Evolutionary conservation across 2,797 vertebrate genomes (phyloP).

Genomic region (Melanotaenia maccullochi): DNA sequence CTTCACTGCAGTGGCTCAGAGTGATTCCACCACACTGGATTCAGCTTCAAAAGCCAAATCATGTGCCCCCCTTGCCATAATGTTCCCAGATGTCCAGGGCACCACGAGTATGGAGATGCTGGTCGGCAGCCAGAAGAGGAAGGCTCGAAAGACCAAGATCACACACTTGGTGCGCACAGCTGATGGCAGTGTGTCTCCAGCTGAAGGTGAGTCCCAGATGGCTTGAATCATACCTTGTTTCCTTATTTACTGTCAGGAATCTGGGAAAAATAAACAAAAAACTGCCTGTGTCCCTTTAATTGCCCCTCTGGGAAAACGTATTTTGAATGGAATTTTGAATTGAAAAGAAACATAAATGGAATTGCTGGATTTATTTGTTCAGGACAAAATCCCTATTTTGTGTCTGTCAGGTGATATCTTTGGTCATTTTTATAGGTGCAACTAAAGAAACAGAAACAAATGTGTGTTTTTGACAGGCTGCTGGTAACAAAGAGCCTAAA

Average conservation of each 20-base stretch:
- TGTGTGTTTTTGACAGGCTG: too few relatives aligned
- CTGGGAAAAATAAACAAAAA: too few relatives aligned
- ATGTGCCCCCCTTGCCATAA: slow-evolving; percentile 73
- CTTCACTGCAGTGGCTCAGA: slow-evolving; percentile 82
- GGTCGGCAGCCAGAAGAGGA: slow-evolving; percentile 98
- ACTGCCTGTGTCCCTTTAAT: too few relatives aligned
- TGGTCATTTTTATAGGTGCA: too few relatives aligned
- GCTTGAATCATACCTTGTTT: neutral
- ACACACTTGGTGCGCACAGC: slow-evolving; percentile 95
- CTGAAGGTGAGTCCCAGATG: slow-evolving; percentile 81
- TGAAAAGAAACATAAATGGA: neutral
- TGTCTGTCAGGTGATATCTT: too few relatives aligned
- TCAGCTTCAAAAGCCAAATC: slow-evolving; percentile 84
- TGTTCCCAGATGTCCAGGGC: slow-evolving; percentile 87
- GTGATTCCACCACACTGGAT: slow-evolving; percentile 83
- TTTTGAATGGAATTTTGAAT: too few relatives aligned
- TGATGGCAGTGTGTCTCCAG: slow-evolving; percentile 92
- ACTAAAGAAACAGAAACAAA: too few relatives aligned
- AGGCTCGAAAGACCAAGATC: slow-evolving; percentile 98
- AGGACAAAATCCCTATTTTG: too few relatives aligned
- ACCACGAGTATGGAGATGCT: slow-evolving; percentile 86
- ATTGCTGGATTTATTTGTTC: neutral
- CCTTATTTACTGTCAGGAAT: neutral
- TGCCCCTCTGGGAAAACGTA: too few relatives aligned
- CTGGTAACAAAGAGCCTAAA: too few relatives aligned